Base-by-base conservation (phyloP, 1,140 invertebrate species). In the Palaemon carinicauda region DNA sequence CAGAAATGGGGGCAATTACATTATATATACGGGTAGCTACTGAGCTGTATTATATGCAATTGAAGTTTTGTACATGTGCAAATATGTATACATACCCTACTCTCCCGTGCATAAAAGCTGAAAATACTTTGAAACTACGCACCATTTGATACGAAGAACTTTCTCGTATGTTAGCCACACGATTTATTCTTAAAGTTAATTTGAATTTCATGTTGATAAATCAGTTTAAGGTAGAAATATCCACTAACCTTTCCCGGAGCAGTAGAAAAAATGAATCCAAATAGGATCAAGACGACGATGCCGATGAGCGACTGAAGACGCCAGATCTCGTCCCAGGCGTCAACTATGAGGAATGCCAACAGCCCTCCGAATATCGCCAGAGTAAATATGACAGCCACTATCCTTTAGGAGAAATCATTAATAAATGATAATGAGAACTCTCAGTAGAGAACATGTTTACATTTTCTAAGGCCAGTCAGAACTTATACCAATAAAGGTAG, bases 251-350 rank as follows among this genome's bases (percentile, higher is more conserved):
- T 90, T 14, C 92, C 91, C 3, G 94, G 95, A 90, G 94, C 90
- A 86, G 94, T 92, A 0, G 95, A 95, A 90, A 95, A 94, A 29
- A 95, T 81, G 33, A 91, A 91, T 50, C 91, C 91, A 50, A 91
- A 21, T 21, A 90, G 9, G 2, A 92, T 53, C 17, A 95, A 92
- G 14, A 93, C 89, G 24, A 92, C 80, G 0, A 95, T 90, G 1
- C 95, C 95, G 14, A 93, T 69, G 5, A 95, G 89, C 3, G 96
- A 95, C 65, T 94, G 92, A 10, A 96, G 75, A 29, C 91, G 56
- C 52, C 74, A 14, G 4, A 84, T 41, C 27, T 92, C 87, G 52
- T 90, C 89, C 17, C 81, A 51, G 3, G 92, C 89, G 85, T 93
- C 92, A 0, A 91, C 73, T 71, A 93, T 92, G 15, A 96, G 90